Percentiles rank a stretch among this genome's conserved stretches.
Conservation (phyloP, 2,888 invertebrate species). For the Lathronympha strigana region DNA sequence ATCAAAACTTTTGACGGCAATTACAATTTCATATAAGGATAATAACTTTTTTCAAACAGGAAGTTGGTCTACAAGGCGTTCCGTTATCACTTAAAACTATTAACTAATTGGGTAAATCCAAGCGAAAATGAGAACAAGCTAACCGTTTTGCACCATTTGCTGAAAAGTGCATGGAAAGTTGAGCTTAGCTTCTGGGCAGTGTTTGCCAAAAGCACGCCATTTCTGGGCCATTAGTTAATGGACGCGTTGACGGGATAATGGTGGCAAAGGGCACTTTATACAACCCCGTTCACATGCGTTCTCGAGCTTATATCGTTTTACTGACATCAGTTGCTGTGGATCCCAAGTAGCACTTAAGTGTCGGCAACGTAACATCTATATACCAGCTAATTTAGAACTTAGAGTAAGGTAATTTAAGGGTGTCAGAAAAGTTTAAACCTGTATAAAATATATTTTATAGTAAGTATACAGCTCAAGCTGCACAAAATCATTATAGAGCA, state of each 20-base stretch:
- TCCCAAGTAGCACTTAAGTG: too few relatives aligned
- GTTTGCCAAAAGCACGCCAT: slow-evolving; percentile 65
- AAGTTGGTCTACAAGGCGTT: too few relatives aligned
- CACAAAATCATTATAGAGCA: too few relatives aligned
- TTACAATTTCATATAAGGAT: too few relatives aligned
- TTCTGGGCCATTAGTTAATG: slow-evolving; percentile 74
- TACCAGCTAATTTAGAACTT: too few relatives aligned
- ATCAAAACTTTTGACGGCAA: too few relatives aligned
- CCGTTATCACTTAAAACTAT: slow-evolving; percentile 11
- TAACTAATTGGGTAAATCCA: slow-evolving; percentile 16
- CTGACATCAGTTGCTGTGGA: slow-evolving; percentile 3
- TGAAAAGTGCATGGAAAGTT: slow-evolving; percentile 54
- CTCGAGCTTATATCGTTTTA: slow-evolving; percentile 23
- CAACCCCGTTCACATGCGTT: slow-evolving; percentile 42
- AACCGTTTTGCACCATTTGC: slow-evolving; percentile 24
- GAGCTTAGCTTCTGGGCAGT: slow-evolving; percentile 53
- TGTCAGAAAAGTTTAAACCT: too few relatives aligned
- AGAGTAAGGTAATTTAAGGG: too few relatives aligned
- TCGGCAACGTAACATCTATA: too few relatives aligned
- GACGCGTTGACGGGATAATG: slow-evolving; percentile 61
- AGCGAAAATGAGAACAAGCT: slow-evolving; percentile 22
- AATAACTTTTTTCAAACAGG: too few relatives aligned
- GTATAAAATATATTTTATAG: too few relatives aligned
- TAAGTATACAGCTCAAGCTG: too few relatives aligned
- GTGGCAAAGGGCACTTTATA: slow-evolving; percentile 56